Conservation (phyloP, 2,888 invertebrate genomes). For the Diogma glabrata region DNA sequence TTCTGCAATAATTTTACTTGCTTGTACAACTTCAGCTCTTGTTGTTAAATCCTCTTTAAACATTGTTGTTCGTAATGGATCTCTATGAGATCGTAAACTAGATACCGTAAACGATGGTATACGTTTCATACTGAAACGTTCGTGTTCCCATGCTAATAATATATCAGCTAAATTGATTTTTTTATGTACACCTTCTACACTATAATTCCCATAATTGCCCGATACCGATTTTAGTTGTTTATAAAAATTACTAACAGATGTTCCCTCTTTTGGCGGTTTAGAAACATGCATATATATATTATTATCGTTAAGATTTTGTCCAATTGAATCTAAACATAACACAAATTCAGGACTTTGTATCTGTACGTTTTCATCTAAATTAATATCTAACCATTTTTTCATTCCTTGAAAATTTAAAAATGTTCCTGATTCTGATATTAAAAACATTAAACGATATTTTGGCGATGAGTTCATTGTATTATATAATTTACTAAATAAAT, state of each 20-base stretch:
- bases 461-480: slow-evolving; percentile 59
- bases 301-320: slow-evolving; percentile 30
- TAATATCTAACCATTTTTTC: slow-evolving; percentile 92
- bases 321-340: slow-evolving; percentile 77
- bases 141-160: slow-evolving; percentile 92
- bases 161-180: slow-evolving; percentile 95
- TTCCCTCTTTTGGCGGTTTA: slow-evolving; percentile 82
- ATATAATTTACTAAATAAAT: slow-evolving; percentile 81
- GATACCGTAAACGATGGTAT: slow-evolving; percentile 89
- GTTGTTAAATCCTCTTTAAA: slow-evolving; percentile 27
- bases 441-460: slow-evolving; percentile 70
- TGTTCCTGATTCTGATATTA: slow-evolving; percentile 83
- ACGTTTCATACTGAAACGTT: slow-evolving; percentile 84
- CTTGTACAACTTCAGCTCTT: slow-evolving; percentile 20
- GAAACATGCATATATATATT: slow-evolving; percentile 83
- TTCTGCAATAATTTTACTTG: slow-evolving; percentile 62
- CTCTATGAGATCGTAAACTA: slow-evolving; percentile 39
- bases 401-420: slow-evolving; percentile 86
- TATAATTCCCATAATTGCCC: slow-evolving; percentile 37
- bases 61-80: slow-evolving; percentile 30
- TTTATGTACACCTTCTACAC: slow-evolving; percentile 69
- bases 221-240: slow-evolving; percentile 50
- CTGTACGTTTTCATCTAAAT: slow-evolving; percentile 53
- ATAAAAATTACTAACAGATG: slow-evolving; percentile 54
- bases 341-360: slow-evolving; percentile 69